A percentile compares a stretch with the other conserved stretches of the same genome.
Conservation (phyloP, 1,140 invertebrate genomes). For the Anoplolepis gracilipes region DNA sequence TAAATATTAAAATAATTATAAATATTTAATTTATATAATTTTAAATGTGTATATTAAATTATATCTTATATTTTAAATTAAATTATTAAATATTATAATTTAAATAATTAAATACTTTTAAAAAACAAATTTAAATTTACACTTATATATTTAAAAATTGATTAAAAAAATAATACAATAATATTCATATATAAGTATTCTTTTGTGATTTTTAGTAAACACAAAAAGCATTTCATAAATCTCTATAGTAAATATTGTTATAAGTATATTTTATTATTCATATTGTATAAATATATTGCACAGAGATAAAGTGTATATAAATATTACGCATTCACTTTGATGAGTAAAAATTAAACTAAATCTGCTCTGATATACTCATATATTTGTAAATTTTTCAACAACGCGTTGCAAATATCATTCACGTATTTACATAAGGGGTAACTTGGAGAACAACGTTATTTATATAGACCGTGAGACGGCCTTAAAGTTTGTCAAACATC, state of each 20-base stretch:
- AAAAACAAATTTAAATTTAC: too few relatives aligned
- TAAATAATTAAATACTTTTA: too few relatives aligned
- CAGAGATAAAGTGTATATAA: slow-evolving; percentile 11
- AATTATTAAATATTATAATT: too few relatives aligned
- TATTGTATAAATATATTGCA: background rate
- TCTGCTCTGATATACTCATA: background rate
- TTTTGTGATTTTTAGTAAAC: background rate
- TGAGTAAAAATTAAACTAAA: slow-evolving; percentile 7
- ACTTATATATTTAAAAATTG: too few relatives aligned
- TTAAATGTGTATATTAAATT: too few relatives aligned
- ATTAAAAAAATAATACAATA: background rate
- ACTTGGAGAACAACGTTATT: background rate
- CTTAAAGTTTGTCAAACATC: slow-evolving; percentile 41
- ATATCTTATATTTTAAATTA: too few relatives aligned
- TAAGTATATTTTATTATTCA: background rate
- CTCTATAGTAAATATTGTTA: background rate
- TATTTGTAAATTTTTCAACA: background rate
- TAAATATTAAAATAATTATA: too few relatives aligned
- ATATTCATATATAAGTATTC: background rate
- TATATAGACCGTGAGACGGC: background rate
- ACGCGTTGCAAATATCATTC: background rate
- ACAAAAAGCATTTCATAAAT: background rate
- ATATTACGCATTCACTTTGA: background rate
- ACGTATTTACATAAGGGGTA: background rate
- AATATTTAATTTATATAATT: too few relatives aligned